Conservation (phyloP, 1,140 invertebrate species). For the Copidosoma floridanum region DNA sequence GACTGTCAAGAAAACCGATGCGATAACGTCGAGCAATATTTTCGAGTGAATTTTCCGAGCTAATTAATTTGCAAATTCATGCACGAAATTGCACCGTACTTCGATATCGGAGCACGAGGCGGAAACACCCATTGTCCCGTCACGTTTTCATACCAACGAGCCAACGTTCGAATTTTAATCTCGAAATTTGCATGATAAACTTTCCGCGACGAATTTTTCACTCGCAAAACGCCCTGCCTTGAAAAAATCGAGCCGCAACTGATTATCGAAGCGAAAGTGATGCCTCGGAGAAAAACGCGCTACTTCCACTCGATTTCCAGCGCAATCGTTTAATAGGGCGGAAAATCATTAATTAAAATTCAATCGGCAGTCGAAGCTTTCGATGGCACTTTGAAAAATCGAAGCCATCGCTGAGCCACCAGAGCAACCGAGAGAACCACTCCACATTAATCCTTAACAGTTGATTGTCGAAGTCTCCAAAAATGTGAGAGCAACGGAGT, state of each 20-base stretch:
- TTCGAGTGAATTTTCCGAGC: no score
- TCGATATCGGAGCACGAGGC: no score
- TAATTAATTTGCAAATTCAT: no score
- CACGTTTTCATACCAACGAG: no score
- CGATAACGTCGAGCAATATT: no score
- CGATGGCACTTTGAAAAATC: not conserved
- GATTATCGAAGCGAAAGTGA: not conserved
- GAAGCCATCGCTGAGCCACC: not conserved
- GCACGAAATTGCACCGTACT: no score
- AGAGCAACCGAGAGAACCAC: not conserved
- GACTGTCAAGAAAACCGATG: no score
- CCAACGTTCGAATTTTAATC: no score
- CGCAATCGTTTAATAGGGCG: not conserved
- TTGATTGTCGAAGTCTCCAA: not conserved
- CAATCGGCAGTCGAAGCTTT: not conserved
- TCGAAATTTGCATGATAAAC: not conserved
- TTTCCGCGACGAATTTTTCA: not conserved
- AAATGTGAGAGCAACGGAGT: no score
- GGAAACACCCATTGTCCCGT: no score
- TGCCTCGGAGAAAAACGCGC: not conserved
- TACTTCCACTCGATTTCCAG: not conserved
- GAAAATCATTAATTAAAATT: constrained; percentile 15
- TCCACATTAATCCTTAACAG: not conserved
- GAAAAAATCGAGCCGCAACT: no score
- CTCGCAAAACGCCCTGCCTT: not conserved